Conservation (phyloP, 1,140 invertebrate species). For the Drosophila teissieri region DNA sequence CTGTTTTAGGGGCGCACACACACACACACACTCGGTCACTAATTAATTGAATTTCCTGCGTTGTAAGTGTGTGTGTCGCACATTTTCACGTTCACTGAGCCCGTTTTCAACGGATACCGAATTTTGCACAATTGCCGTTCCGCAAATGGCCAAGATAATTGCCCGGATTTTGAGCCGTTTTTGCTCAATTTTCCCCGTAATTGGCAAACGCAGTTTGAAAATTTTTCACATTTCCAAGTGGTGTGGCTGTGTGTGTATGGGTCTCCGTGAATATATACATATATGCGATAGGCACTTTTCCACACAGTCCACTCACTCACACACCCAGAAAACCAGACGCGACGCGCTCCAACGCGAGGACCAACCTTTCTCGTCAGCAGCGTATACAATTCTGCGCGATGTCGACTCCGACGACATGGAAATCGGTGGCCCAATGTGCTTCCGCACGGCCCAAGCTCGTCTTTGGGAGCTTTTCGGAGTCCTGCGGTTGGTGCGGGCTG, state of each 20-base stretch:
- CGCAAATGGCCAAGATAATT: slow-evolving; percentile 26
- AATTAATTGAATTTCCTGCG: slow-evolving; percentile 66
- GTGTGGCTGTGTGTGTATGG: slow-evolving; percentile 27
- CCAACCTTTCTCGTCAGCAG: slow-evolving; percentile 83
- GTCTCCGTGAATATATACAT: slow-evolving; percentile 27
- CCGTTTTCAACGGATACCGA: slow-evolving; percentile 57
- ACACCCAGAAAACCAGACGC: slow-evolving; percentile 39
- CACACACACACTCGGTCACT: slow-evolving; percentile 22
- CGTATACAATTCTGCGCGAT: slow-evolving; percentile 81
- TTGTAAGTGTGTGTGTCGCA: slow-evolving; percentile 25
- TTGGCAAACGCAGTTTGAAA: slow-evolving; percentile 62
- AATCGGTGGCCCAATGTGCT: slow-evolving; percentile 32
- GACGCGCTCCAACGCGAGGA: slow-evolving; percentile 53
- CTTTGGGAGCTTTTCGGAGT: slow-evolving; percentile 69
- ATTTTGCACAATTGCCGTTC: slow-evolving; percentile 41
- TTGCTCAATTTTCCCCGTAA: slow-evolving; percentile 40
- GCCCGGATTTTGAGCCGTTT: slow-evolving; percentile 4
- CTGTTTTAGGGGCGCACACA: slow-evolving; percentile 7
- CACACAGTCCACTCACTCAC: slow-evolving; percentile 43
- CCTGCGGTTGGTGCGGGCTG: slow-evolving; percentile 40
- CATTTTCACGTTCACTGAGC: slow-evolving; percentile 41
- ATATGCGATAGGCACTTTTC: slow-evolving; percentile 40
- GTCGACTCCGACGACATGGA: slow-evolving; percentile 38
- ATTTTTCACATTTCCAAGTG: slow-evolving; percentile 67
- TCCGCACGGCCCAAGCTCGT: slow-evolving; percentile 48